Evolutionary conservation across 2,888 invertebrate species (phyloP).

Genomic region (Reticulitermes lucifugus): DNA sequence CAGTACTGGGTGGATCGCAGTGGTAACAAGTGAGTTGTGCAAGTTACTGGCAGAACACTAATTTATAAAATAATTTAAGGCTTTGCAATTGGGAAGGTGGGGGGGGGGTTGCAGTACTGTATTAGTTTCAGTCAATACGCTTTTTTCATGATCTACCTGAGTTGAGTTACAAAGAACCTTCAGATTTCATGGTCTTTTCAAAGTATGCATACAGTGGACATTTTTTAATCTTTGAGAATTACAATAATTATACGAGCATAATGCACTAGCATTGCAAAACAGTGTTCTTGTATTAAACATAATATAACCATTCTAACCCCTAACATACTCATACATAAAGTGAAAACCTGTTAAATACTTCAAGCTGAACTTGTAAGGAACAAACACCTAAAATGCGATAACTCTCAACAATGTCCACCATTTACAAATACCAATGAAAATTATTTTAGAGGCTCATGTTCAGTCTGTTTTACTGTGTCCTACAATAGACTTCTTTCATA

Average conservation of each 20-base stretch:
- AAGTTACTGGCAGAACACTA: neutral
- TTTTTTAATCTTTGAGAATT: neutral
- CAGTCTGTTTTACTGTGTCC: neutral
- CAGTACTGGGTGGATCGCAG: neutral
- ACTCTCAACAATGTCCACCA: neutral
- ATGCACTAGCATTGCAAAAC: neutral
- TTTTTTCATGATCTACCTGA: neutral
- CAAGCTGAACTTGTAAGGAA: neutral
- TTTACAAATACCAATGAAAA: neutral
- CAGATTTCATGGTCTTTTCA: neutral
- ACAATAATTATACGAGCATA: neutral
- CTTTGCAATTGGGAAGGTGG: neutral
- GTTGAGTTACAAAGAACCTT: neutral
- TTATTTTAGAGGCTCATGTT: neutral
- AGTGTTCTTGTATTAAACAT: neutral
- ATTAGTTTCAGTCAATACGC: neutral
- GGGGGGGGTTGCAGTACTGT: neutral
- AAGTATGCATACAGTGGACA: neutral
- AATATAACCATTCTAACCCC: neutral
- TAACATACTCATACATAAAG: neutral
- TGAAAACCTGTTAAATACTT: neutral
- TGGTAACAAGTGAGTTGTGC: neutral
- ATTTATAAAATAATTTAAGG: constrained; percentile 1
- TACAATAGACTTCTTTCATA: neutral
- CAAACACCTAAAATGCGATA: too few relatives aligned